Base-by-base conservation (phyloP, 2,113 vertebrate species). In the Archocentrus centrarchus region DNA sequence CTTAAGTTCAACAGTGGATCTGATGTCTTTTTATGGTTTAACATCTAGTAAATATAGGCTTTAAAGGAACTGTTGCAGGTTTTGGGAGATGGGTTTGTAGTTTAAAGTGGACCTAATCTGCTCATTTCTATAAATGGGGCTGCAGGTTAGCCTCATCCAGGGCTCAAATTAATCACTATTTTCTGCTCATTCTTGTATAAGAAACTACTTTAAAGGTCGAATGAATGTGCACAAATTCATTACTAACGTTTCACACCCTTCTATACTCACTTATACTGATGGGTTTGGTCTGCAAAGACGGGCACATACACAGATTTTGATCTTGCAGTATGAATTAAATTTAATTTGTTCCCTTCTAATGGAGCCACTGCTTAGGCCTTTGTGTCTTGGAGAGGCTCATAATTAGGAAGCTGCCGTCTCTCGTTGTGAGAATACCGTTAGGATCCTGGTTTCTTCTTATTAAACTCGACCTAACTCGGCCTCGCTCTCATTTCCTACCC, bases 311-410 rank as follows among this genome's bases (percentile, higher is more conserved):
- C 53, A 24, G 37, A 44, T 66, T 44, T 6, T 50, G 47, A 50
- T 50, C 13, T 50, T 50, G 14, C 47, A 50, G 17, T 17, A 44
- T 0, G 63, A 66, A 39, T 55, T 3, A 3, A 24, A 10, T 9
- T 14, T 14, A 66, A 44, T 6, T 4, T 44, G 13, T 44, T 39
- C 37, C 0, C 37, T 17, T 0, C 0, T 66, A 24, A 39, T 4
- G 6, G 0, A 8, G 37, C n/a, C 13, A 8, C 37, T 24, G 37
- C 4, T 66, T 11, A 22, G 9, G n/a, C 57, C 57, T 58, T 22
- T 66, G 39, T 20, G 3, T 57, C 20, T n/a, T 11, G 11, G 20
- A 66, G 37, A 66, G 63, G 37, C 13, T 66, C 14, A 24, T 9
- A 24, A 44, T 14, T 2, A 20, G 53, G 18, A 55, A 44, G 24